These are phyloP conservation scores for Halocaridina rubra DNA, from an alignment of 2,888 invertebrate genomes.

Conservation along the genomic window DNA sequence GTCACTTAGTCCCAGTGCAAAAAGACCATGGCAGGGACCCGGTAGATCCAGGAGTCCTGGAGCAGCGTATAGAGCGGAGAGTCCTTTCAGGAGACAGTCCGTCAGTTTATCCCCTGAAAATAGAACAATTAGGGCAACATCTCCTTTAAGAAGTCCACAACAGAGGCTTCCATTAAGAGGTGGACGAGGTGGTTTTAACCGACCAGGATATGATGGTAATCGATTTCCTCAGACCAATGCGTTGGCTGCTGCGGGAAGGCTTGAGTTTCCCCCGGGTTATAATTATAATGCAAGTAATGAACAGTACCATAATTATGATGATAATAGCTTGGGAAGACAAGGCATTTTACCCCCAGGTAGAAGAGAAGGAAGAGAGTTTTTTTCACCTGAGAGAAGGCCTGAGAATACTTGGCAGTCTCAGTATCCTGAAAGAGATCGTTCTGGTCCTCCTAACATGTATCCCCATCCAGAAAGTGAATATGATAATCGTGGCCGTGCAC, in stretches of 20 bases:
- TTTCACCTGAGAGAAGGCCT: constrained; percentile 26
- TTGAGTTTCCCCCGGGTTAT: constrained; percentile 23
- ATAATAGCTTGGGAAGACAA: background rate
- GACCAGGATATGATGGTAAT: constrained; percentile 15
- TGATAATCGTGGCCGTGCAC: constrained; percentile 7
- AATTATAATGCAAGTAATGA: constrained; percentile 28
- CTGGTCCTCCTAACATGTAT: constrained; percentile 10
- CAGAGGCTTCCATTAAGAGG: background rate
- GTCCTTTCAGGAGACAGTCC: constrained; percentile 28
- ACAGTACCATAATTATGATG: constrained; percentile 17
- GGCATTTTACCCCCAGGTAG: constrained; percentile 8
- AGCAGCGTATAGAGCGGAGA: constrained; percentile 9
- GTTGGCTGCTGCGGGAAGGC: background rate
- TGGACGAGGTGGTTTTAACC: constrained; percentile 15
- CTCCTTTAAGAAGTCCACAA: background rate
- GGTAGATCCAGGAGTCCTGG: constrained; percentile 28
- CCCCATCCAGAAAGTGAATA: constrained; percentile 37
- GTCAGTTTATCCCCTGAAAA: constrained; percentile 33
- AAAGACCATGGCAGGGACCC: constrained; percentile 28
- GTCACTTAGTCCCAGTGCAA: constrained; percentile 26
- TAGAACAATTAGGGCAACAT: background rate
- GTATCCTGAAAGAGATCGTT: constrained; percentile 27
- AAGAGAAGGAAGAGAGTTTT: constrained; percentile 26
- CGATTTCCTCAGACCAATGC: constrained; percentile 15
- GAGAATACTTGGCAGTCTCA: constrained; percentile 23